Evolutionary conservation across 2,888 invertebrate genomes (phyloP).

Genomic region (Macrophya alboannulata): DNA sequence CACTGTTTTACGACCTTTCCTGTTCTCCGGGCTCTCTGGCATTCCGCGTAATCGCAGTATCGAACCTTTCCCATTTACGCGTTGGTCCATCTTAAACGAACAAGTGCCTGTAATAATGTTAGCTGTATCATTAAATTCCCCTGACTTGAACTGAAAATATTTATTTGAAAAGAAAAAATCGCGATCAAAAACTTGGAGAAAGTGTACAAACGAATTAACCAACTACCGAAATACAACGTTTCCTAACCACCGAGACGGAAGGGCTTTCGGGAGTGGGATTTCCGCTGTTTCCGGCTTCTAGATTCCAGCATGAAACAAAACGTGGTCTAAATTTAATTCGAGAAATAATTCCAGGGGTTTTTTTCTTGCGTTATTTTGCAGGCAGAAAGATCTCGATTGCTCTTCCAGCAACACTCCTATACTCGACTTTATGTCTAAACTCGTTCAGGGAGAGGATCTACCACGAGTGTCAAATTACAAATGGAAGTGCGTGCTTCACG

Average conservation of each 20-base stretch:
- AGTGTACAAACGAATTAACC: not conserved
- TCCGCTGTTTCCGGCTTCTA: conserved; percentile 6
- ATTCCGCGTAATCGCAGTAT: conserved; percentile 44
- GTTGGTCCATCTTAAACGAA: not conserved
- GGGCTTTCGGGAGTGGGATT: not conserved
- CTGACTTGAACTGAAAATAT: not conserved
- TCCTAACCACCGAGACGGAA: not conserved
- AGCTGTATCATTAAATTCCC: not conserved
- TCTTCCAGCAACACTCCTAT: not conserved
- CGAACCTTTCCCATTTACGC: conserved; percentile 40
- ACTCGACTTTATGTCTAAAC: not conserved
- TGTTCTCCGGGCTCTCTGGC: not conserved
- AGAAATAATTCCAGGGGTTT: conserved; percentile 1
- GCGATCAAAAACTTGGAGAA: no score
- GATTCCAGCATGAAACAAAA: not conserved
- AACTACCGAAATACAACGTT: not conserved
- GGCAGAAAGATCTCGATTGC: not conserved
- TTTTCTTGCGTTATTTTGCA: not conserved
- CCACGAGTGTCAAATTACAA: conserved; percentile 16
- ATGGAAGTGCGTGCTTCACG: not conserved
- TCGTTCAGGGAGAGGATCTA: not conserved
- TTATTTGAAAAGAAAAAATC: no score
- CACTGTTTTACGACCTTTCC: conserved; percentile 49
- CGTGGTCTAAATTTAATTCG: not conserved
- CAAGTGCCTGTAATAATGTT: not conserved